Conservation (phyloP, 2,888 invertebrate species). For the Cheilosia vulpina region DNA sequence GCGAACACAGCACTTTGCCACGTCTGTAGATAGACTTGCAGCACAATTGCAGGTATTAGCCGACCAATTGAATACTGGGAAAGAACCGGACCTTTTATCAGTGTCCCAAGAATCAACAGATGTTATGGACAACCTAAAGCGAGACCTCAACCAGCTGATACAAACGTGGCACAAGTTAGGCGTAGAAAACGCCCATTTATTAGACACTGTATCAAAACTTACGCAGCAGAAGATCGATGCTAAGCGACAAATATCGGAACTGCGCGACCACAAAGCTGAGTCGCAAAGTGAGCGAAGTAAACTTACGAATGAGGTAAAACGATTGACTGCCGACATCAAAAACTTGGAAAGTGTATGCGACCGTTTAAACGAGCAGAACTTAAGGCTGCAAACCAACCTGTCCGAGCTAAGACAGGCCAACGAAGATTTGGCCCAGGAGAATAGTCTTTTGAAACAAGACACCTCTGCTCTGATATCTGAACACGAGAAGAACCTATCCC, state of each 20-base stretch:
- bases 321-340: conserved; percentile 72
- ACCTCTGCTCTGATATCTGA: conserved; percentile 24
- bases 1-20: background rate
- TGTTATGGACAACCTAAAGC: conserved; percentile 41
- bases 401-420: conserved; percentile 21
- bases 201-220: conserved; percentile 16
- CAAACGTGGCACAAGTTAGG: conserved; percentile 26
- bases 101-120: background rate
- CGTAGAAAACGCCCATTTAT: conserved; percentile 49
- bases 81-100: background rate
- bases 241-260: conserved; percentile 50
- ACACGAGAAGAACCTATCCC: background rate
- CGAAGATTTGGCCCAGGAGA: conserved; percentile 17
- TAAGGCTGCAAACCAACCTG: conserved; percentile 57
- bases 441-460: conserved; percentile 6
- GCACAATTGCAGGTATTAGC: background rate
- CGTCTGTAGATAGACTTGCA: conserved; percentile 8
- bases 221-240: conserved; percentile 33
- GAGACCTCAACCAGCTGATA: conserved; percentile 24
- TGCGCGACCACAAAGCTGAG: conserved; percentile 71
- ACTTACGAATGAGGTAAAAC: conserved; percentile 71
- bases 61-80: background rate
- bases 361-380: conserved; percentile 70
- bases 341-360: conserved; percentile 76
- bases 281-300: conserved; percentile 60